These are phyloP conservation scores for Andrena chrysosceles DNA, from an alignment of 2,888 invertebrate species.

Conservation along the genomic window DNA sequence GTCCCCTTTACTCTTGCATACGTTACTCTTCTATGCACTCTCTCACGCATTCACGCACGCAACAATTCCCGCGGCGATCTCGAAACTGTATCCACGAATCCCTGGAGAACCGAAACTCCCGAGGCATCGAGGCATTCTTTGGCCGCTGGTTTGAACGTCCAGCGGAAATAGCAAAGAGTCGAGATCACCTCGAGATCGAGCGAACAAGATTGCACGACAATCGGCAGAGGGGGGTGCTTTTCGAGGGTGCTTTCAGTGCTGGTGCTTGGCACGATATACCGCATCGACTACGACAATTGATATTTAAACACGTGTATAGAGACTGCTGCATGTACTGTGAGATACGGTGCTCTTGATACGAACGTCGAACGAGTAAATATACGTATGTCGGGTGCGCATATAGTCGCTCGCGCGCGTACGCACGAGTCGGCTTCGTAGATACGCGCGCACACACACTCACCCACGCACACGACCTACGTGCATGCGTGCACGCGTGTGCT, in stretches of 20 bases:
- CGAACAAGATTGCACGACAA: constrained; percentile 72
- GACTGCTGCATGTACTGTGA: constrained; percentile 45
- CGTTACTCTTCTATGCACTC: constrained; percentile 67
- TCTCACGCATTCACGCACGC: constrained; percentile 77
- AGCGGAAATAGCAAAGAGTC: background rate
- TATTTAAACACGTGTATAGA: constrained; percentile 51
- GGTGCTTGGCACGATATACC: constrained; percentile 79
- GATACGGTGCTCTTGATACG: constrained; percentile 47
- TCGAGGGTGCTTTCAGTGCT: constrained; percentile 80
- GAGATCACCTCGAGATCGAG: constrained; percentile 62
- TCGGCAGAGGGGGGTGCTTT: constrained; percentile 78
- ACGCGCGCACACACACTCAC: constrained; percentile 54
- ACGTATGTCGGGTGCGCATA: constrained; percentile 30
- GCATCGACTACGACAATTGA: constrained; percentile 71
- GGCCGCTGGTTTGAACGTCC: no score
- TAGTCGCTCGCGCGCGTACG: constrained; percentile 36
- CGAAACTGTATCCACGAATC: constrained; percentile 15
- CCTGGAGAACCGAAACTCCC: no score
- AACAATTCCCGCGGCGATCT: constrained; percentile 61
- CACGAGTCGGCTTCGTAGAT: constrained; percentile 39
- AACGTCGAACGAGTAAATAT: constrained; percentile 26
- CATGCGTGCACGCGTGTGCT: constrained; percentile 52
- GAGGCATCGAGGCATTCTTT: no score
- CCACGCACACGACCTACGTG: constrained; percentile 55
- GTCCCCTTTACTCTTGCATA: constrained; percentile 61